These are phyloP conservation scores for Parotia lawesii DNA, from an alignment of 2,113 vertebrate genomes.

Conservation along the genomic window DNA sequence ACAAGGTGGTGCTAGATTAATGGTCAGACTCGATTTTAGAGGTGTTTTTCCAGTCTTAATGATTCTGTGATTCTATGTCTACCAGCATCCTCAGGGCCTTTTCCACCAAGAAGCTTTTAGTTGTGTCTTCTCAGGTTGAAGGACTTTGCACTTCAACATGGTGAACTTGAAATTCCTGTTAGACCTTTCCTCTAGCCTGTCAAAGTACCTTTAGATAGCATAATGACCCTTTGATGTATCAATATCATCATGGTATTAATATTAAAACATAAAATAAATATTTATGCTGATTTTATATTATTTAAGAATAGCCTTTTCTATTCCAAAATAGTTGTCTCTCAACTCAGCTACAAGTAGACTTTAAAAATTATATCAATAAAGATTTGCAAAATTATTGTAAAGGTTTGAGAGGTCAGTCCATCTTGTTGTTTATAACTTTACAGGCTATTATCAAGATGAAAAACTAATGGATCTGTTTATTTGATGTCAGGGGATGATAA, in stretches of 20 bases:
- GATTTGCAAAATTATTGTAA: background rate
- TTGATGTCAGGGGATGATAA: background rate
- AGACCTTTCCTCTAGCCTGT: background rate
- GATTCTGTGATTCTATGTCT: background rate
- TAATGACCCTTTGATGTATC: background rate
- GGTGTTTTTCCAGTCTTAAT: background rate
- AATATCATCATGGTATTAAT: background rate
- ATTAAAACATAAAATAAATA: background rate
- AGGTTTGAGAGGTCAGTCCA: background rate
- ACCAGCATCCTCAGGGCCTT: background rate
- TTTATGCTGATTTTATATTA: background rate
- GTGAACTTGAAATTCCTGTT: background rate
- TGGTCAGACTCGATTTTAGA: background rate
- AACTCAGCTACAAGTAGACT: background rate
- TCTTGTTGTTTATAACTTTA: background rate
- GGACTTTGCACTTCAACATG: background rate
- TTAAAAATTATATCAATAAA: background rate
- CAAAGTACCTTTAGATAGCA: background rate
- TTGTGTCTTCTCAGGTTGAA: background rate
- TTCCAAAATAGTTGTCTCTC: background rate
- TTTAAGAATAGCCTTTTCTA: background rate
- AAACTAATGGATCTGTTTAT: background rate
- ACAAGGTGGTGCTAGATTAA: background rate
- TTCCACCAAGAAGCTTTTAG: background rate
- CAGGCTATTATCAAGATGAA: background rate